Base-by-base conservation (phyloP, 2,888 invertebrate genomes). In the Sphecodes monilicornis region DNA sequence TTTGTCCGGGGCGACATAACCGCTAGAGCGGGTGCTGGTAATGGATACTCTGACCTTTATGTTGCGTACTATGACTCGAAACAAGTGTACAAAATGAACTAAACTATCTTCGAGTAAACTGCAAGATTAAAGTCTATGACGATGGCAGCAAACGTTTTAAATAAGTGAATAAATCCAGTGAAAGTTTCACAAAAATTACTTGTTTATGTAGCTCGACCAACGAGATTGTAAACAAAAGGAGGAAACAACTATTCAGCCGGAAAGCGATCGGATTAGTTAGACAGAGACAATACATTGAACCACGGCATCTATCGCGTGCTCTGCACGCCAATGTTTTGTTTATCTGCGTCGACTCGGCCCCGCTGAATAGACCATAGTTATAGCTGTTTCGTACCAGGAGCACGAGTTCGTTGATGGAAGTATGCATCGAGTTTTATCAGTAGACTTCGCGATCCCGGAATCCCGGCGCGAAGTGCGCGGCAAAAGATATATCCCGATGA, bases 211-310 rank as follows among this genome's bases (percentile, higher is more conserved):
- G 60, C 60, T 8, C 6, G 60, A 2, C 10, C 60, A 29, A 60
- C 60, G 60, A 60, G 60, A 29, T n/a, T 60, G 29, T 29, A 29
- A 60, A 60, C 60, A 60, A 60, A 60, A 26, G 60, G 29, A 60
- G 60, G 60, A 60, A 60, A 60, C 60, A 29, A 60, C 60, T 60
- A 60, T 60, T 60, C 60, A 16, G 29, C 60, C 32, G 32, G 32
- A 64, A 32, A 32, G 32, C 64, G 64, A 64, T 64, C 32, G 64
- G 64, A 64, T 64, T 64, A 64, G 64, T 64, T 32, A 22, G 22
- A 64, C 64, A 64, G 22, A 36, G 64, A 64, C 64, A 64, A 64
- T 64, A 36, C 32, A 64, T 32, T 10, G 32, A 32, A 64, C 32
- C 64, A 5, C 32, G 29, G 64, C 22, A 64, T 64, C 64, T 64